These are phyloP conservation scores for Acleris emargana DNA, from an alignment of 2,888 invertebrate species.

Conservation along the genomic window DNA sequence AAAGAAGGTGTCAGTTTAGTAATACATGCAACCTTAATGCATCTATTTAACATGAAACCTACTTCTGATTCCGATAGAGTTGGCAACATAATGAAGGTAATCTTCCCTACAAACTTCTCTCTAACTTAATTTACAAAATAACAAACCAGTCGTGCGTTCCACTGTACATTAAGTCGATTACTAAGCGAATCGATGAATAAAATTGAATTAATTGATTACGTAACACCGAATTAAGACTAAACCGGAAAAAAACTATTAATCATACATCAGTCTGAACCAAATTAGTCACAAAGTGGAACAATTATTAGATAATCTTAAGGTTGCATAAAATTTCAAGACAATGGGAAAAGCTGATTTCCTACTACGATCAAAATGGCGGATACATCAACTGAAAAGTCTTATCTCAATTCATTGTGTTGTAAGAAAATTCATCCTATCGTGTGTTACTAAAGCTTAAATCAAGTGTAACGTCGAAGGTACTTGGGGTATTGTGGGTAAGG, in stretches of 20 bases:
- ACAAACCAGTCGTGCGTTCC: neutral
- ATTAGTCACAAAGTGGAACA: conserved; percentile 20
- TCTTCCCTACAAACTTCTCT: conserved; percentile 4
- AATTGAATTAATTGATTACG: conserved; percentile 33
- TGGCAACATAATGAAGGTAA: neutral
- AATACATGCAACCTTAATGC: conserved; percentile 16
- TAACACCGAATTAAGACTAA: conserved; percentile 18
- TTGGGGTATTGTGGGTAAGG: neutral
- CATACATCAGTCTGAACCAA: conserved; percentile 9
- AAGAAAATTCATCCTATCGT: neutral
- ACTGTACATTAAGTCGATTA: conserved; percentile 20
- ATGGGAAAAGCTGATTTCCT: conserved; percentile 25
- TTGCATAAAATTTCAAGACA: conserved; percentile 34
- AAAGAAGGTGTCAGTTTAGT: conserved; percentile 6
- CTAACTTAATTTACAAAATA: neutral
- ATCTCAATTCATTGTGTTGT: neutral
- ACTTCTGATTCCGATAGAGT: conserved; percentile 19
- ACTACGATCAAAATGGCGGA: conserved; percentile 23
- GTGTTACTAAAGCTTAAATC: neutral
- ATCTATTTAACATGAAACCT: conserved; percentile 17
- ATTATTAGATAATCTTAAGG: conserved; percentile 19
- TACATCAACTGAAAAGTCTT: neutral
- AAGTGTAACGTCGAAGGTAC: neutral
- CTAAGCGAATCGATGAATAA: conserved; percentile 32
- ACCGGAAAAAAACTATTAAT: conserved; percentile 26